Base-by-base conservation (phyloP, 2,113 vertebrate genomes). In the Takifugu bimaculatus region DNA sequence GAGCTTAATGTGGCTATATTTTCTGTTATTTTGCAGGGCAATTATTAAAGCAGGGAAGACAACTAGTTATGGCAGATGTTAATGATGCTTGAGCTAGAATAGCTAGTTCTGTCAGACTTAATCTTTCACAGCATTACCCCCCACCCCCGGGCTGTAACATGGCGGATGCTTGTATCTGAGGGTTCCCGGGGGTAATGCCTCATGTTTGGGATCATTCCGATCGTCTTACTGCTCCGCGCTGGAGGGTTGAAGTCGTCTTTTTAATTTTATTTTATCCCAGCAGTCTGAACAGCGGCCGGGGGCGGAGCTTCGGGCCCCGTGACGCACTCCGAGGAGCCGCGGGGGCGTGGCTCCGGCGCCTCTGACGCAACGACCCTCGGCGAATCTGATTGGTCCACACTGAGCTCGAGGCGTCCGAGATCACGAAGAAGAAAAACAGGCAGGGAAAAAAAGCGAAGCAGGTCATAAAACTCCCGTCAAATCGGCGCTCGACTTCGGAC, bases 241-340 rank as follows among this genome's bases (percentile, higher is more conserved):
- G 54, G 11, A 47, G 25, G 56, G 60, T 59, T 29, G 50, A 28
- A 60, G 56, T 50, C 35, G n/a, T 57, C 1, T 53, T 49, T 48
- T 43, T 62, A 26, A 59, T 67, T 59, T 50, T 48, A 49, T 53
- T 59, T 45, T 58, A 63, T 57, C 51, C 35, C 9, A 35, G 26
- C 42, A n/a, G 5, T 63, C 65, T 63, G 51, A 58, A 44, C 51
- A 42, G 39, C 44, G 52, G 56, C 64, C 55, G 68, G 50, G 70
- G 72, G 77, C 47, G 77, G 72, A 26, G 68, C 62, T 0, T 5
- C 9, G 35, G 7, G 15, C 4, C 20, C n/a, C 5, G 49, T 83
- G 84, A 88, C 84, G 77, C 75, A 73, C 54, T 74, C 64, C 82
- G 79, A 74, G 55, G 72, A 72, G 77, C 66, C 5, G 51, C 68